Conservation (phyloP, 2,113 vertebrate genomes). For the Lagopus muta region DNA sequence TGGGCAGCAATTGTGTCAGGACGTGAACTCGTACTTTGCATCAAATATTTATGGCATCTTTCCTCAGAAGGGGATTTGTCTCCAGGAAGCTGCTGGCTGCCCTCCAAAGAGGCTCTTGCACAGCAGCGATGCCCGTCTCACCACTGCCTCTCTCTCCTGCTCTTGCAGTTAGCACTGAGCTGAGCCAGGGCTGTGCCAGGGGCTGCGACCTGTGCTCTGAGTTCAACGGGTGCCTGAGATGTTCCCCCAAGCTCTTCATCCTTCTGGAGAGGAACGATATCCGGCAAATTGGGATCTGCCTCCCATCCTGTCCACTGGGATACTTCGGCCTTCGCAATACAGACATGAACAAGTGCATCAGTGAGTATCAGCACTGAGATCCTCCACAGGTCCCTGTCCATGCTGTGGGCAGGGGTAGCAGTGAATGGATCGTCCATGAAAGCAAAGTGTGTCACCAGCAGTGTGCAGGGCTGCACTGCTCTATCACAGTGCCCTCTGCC, state of each 20-base stretch:
- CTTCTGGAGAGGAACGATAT: constrained; percentile 96
- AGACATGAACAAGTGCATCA: constrained; percentile 97
- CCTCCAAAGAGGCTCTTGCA: not conserved
- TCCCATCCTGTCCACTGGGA: constrained; percentile 93
- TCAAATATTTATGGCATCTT: not conserved
- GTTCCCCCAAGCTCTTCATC: constrained; percentile 96
- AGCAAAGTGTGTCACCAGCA: not conserved
- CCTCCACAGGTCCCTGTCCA: not conserved
- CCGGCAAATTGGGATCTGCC: constrained; percentile 93
- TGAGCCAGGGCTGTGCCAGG: constrained; percentile 90
- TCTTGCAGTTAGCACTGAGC: constrained; percentile 89
- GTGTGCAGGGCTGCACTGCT: not conserved
- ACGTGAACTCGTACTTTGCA: not conserved
- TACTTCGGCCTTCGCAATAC: constrained; percentile 96
- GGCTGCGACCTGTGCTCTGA: constrained; percentile 96
- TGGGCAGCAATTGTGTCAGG: not conserved
- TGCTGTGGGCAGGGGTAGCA: not conserved
- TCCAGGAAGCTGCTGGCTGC: not conserved
- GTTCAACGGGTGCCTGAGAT: constrained; percentile 97
- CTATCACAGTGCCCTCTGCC: not conserved
- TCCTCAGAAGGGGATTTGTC: not conserved
- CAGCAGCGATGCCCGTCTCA: not conserved
- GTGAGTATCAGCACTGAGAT: constrained; percentile 81
- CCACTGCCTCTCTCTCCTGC: not conserved
- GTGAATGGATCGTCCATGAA: not conserved